Evolutionary conservation across 2,113 vertebrate genomes (phyloP).

Genomic region (Pterophyllum scalare): DNA sequence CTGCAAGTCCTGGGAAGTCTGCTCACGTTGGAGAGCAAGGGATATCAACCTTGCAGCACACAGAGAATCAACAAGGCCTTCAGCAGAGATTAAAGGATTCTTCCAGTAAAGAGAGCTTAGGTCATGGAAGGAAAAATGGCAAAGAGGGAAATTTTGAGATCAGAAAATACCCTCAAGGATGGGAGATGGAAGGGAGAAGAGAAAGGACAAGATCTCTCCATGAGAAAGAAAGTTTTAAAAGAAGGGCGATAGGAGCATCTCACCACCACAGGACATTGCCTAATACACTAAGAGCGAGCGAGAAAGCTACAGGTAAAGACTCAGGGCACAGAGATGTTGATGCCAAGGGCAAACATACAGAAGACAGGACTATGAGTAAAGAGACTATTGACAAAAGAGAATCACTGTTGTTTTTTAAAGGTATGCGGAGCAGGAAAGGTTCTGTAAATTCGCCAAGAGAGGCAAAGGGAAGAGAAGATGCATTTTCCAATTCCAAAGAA

Average conservation of each 20-base stretch:
- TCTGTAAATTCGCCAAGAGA: slow-evolving; percentile 21
- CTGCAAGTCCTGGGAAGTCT: slow-evolving; percentile 45
- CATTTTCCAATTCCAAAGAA: slow-evolving; percentile 41
- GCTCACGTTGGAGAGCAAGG: slow-evolving; percentile 37
- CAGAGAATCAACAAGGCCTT: slow-evolving; percentile 37
- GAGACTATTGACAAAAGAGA: slow-evolving; percentile 31
- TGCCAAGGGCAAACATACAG: slow-evolving; percentile 25
- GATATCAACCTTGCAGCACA: slow-evolving; percentile 13
- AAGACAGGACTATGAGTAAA: slow-evolving; percentile 22
- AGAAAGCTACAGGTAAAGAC: slow-evolving; percentile 52
- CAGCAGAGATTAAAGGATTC: slow-evolving; percentile 44
- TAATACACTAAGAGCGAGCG: slow-evolving; percentile 15
- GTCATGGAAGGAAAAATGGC: slow-evolving; percentile 42
- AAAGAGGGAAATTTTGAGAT: slow-evolving; percentile 27
- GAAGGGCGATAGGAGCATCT: slow-evolving; percentile 12
- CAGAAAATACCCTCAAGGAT: slow-evolving; percentile 28
- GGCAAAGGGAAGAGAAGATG: slow-evolving; percentile 25
- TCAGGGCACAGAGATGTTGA: slow-evolving; percentile 41
- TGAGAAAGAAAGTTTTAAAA: slow-evolving; percentile 49
- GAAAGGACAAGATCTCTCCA: slow-evolving; percentile 17
- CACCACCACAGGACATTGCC: slow-evolving; percentile 13
- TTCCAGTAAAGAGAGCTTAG: slow-evolving; percentile 47
- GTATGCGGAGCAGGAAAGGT: slow-evolving; percentile 29
- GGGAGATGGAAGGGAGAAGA: slow-evolving; percentile 33
- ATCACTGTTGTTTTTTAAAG: slow-evolving; percentile 32